Evolutionary conservation across 1,140 invertebrate genomes (phyloP), one percentile per base, ranked within the genome.

Genomic region (Euura lappo): DNA sequence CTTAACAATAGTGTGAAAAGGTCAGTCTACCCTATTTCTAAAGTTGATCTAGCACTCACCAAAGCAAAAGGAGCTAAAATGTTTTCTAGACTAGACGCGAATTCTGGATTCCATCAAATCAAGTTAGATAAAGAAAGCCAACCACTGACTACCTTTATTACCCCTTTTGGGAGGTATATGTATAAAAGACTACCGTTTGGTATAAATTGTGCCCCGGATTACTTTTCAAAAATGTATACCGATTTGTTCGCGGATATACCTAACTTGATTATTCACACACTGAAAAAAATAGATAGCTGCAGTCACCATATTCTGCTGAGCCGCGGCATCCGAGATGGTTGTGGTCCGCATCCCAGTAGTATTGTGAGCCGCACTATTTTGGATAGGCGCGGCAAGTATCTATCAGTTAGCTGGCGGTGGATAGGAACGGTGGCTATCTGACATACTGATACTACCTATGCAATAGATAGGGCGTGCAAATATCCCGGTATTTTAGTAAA

Each of bases 91-190:
- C 43, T 81, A 11, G 76, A 72, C 44, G 78, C 71, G 5, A 75
- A 43, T 44, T 45, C 69, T 7, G 47, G 74, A 10, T 77, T 71
- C 11, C 71, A 73, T 69, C 76, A 72, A 74, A 78, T 74, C 11
- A 70, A 51, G 42, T 43, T 8, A 74, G 72, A 43, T 76, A 69
- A 74, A 6, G 65, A 76, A n/a, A 77, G 85, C 44, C 81, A 84
- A 8, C 70, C 69, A 45, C 71, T 86, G 47, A 83, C 84, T 3
- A 85, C 84, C 6, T 84, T 85, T 71, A 80, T 84, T 44, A 81
- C 80, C 5, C 81, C 82, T 6, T 83, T 81, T 71, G 83, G 81
- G 10, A 67, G 81, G 44, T 87, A 76, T 76, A 72, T 71, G 44
- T 88, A 0, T 77, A 80, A 44, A 82, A 83, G 74, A 77, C 83